Conservation (phyloP, 2,888 invertebrate species). For the Hylaea fasciaria region DNA sequence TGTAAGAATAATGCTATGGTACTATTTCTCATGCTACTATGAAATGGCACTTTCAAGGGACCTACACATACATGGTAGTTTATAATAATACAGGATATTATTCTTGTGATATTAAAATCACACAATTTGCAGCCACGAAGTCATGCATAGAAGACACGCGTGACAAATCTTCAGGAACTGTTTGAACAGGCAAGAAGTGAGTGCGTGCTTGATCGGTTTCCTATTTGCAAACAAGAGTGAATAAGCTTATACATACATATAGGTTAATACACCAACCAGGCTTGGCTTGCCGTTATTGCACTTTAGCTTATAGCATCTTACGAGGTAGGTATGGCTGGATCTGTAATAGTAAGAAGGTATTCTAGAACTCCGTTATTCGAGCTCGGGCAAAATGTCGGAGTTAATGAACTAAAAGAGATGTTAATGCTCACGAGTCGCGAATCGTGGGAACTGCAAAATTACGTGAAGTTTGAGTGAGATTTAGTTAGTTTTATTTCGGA, state of each 20-base stretch:
- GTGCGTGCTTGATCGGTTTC: slow-evolving; percentile 32
- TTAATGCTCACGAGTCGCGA: slow-evolving; percentile 26
- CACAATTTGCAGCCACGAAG: not conserved
- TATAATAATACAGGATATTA: not conserved
- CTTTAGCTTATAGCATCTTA: slow-evolving; percentile 4
- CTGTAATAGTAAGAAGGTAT: not conserved
- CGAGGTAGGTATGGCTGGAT: not conserved
- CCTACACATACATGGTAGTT: no score
- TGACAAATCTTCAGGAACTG: slow-evolving; percentile 32
- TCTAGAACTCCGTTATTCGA: slow-evolving; percentile 48
- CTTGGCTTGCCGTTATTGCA: slow-evolving; percentile 37
- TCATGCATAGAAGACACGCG: slow-evolving; percentile 27
- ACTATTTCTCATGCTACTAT: slow-evolving; percentile 11
- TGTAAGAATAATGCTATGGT: slow-evolving; percentile 7
- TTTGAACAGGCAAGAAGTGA: slow-evolving; percentile 11
- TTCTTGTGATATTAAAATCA: not conserved
- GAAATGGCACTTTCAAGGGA: no score
- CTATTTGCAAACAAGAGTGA: slow-evolving; percentile 48
- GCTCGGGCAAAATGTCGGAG: slow-evolving; percentile 42
- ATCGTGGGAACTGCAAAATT: slow-evolving; percentile 27
- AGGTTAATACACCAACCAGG: slow-evolving; percentile 55
- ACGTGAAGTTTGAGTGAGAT: slow-evolving; percentile 11
- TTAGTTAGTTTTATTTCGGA: not conserved
- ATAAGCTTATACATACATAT: slow-evolving; percentile 54
- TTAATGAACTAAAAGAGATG: slow-evolving; percentile 24